Evolutionary conservation across 2,888 invertebrate species (phyloP).

Genomic region (Hirtodrosophila histrioides): DNA sequence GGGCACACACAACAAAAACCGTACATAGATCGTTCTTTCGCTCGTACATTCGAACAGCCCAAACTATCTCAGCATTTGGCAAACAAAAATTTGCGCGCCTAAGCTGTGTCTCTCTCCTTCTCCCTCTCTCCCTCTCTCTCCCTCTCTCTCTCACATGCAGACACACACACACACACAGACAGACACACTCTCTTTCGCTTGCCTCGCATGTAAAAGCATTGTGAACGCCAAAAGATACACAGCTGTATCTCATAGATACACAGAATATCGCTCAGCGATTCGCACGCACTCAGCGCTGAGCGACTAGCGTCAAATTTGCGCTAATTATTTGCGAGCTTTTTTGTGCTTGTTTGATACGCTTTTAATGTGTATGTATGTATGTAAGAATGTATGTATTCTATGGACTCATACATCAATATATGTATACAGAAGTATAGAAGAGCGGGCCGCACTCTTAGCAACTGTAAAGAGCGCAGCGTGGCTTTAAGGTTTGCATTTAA

Average conservation of each 20-base stretch:
- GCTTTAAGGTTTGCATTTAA: slow-evolving; percentile 55
- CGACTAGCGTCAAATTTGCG: slow-evolving; percentile 72
- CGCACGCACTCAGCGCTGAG: slow-evolving; percentile 51
- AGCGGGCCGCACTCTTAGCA: slow-evolving; percentile 35
- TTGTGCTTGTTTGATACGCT: slow-evolving; percentile 8
- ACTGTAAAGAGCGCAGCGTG: slow-evolving; percentile 31
- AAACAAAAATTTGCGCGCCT: slow-evolving; percentile 46
- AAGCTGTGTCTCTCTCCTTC: slow-evolving; percentile 30
- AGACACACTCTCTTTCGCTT: not conserved
- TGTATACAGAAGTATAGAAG: not conserved
- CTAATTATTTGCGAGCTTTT: slow-evolving; percentile 76
- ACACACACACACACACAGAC: slow-evolving; percentile 6
- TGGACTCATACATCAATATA: not conserved
- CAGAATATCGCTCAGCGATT: slow-evolving; percentile 16
- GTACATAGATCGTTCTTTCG: slow-evolving; percentile 34
- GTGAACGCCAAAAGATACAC: slow-evolving; percentile 55
- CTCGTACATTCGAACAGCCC: slow-evolving; percentile 14
- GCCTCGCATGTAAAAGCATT: slow-evolving; percentile 52
- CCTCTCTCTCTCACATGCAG: slow-evolving; percentile 2
- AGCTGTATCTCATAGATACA: slow-evolving; percentile 53
- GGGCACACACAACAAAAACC: slow-evolving; percentile 22
- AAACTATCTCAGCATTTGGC: slow-evolving; percentile 46
- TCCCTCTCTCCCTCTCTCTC: slow-evolving; percentile 9
- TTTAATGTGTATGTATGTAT: slow-evolving; percentile 4
- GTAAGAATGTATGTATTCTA: not conserved